Conservation (phyloP, 1,140 invertebrate genomes). For the Zaprionus kolodkinae region DNA sequence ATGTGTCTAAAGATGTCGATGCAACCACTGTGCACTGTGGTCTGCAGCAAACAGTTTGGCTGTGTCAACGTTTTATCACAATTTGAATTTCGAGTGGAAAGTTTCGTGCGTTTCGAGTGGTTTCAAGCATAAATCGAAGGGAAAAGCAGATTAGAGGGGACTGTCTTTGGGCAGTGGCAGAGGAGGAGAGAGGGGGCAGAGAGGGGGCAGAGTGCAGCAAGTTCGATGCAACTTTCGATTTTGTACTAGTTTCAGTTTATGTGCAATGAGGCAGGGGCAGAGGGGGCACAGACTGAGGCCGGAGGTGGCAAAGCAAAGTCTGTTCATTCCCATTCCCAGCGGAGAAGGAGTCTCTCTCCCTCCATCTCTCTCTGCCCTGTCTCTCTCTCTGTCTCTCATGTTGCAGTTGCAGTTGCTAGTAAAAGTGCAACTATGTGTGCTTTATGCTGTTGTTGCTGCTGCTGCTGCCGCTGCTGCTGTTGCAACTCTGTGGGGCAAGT, state of each 20-base stretch:
- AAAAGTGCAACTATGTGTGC: slow-evolving; percentile 77
- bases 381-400: slow-evolving; percentile 4
- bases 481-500: slow-evolving; percentile 2
- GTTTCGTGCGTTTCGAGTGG: neutral
- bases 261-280: slow-evolving; percentile 1
- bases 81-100: slow-evolving; percentile 15
- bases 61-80: slow-evolving; percentile 29
- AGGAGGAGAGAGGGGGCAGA: neutral
- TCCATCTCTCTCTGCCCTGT: neutral
- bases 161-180: neutral
- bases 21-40: neutral
- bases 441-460: slow-evolving; percentile 20
- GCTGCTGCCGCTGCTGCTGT: slow-evolving; percentile 13
- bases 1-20: neutral
- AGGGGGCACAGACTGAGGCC: neutral
- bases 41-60: slow-evolving; percentile 7
- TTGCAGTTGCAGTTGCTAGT: slow-evolving; percentile 56
- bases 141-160: slow-evolving; percentile 17
- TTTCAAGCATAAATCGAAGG: slow-evolving; percentile 25
- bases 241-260: slow-evolving; percentile 66
- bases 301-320: slow-evolving; percentile 35
- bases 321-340: slow-evolving; percentile 33
- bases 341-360: neutral
- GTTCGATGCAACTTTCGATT: slow-evolving; percentile 76
- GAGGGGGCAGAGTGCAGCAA: slow-evolving; percentile 22